These are phyloP conservation scores for Herminia tarsipennalis DNA, from an alignment of 2,888 invertebrate species.

Conservation along the genomic window DNA sequence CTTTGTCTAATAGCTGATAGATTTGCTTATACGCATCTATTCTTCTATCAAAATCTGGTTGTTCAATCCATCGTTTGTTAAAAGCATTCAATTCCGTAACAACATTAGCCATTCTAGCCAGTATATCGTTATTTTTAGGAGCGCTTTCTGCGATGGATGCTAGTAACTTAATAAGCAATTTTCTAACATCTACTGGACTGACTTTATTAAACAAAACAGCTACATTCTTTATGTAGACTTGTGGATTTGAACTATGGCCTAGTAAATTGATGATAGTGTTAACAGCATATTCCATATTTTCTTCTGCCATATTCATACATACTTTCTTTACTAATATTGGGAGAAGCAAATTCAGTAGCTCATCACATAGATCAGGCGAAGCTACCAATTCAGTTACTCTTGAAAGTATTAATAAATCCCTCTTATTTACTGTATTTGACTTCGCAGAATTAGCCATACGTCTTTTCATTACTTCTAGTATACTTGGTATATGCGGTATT, in stretches of 20 bases:
- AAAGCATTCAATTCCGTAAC: constrained; percentile 93
- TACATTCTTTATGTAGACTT: constrained; percentile 88
- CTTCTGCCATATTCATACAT: constrained; percentile 86
- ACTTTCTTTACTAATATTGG: constrained; percentile 90
- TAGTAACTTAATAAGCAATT: constrained; percentile 88
- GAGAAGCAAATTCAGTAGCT: constrained; percentile 88
- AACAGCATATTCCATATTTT: constrained; percentile 89
- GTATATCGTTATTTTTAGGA: constrained; percentile 62
- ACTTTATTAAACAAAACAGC: constrained; percentile 91
- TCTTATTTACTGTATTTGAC: constrained; percentile 86
- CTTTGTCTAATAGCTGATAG: constrained; percentile 78
- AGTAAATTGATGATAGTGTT: constrained; percentile 91
- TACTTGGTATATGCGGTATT: constrained; percentile 89
- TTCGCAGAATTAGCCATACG: constrained; percentile 86
- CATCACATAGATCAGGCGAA: constrained; percentile 88
- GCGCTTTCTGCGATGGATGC: constrained; percentile 84
- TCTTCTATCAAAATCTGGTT: constrained; percentile 95
- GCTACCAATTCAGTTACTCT: constrained; percentile 91
- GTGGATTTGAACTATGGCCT: constrained; percentile 87
- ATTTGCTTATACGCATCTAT: constrained; percentile 91
- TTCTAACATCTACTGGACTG: constrained; percentile 87
- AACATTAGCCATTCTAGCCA: constrained; percentile 83
- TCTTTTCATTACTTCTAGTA: constrained; percentile 89
- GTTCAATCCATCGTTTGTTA: constrained; percentile 95
- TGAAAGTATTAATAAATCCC: constrained; percentile 90